A percentile compares a stretch with the other conserved stretches of the same genome.
Conservation (phyloP, 1,140 invertebrate species). For the Drosophila ananassae region DNA sequence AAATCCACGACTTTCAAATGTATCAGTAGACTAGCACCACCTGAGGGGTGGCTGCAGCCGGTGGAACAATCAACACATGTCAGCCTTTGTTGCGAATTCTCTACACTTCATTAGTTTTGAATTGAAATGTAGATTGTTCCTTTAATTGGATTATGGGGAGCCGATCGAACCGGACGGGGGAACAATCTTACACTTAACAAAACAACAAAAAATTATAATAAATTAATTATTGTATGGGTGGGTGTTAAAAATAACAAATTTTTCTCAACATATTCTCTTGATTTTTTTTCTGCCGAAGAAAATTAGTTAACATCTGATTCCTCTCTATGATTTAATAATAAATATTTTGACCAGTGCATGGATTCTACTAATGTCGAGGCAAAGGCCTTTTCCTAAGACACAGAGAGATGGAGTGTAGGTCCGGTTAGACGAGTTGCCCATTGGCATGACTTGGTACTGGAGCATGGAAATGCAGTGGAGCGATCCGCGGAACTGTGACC, state of each 20-base stretch:
- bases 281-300: neutral
- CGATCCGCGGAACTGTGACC: slow-evolving; percentile 61
- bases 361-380: slow-evolving; percentile 5
- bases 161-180: slow-evolving; percentile 62
- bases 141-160: slow-evolving; percentile 77
- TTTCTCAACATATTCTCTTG: neutral
- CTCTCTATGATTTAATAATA: neutral
- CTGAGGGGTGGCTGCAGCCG: slow-evolving; percentile 45
- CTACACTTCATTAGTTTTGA: slow-evolving; percentile 81
- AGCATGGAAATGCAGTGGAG: slow-evolving; percentile 73
- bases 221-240: no score
- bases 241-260: no score
- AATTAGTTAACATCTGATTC: no score
- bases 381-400: slow-evolving; percentile 48
- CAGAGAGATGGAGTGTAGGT: slow-evolving; percentile 56
- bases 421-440: slow-evolving; percentile 71
- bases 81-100: slow-evolving; percentile 72
- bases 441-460: slow-evolving; percentile 25
- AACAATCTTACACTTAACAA: slow-evolving; percentile 12
- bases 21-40: slow-evolving; percentile 11
- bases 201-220: neutral
- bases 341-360: slow-evolving; percentile 1
- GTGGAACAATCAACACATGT: slow-evolving; percentile 65
- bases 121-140: slow-evolving; percentile 82
- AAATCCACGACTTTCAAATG: slow-evolving; percentile 68